Evolutionary conservation across 2,113 vertebrate genomes (phyloP).

Genomic region (Gadus macrocephalus): DNA sequence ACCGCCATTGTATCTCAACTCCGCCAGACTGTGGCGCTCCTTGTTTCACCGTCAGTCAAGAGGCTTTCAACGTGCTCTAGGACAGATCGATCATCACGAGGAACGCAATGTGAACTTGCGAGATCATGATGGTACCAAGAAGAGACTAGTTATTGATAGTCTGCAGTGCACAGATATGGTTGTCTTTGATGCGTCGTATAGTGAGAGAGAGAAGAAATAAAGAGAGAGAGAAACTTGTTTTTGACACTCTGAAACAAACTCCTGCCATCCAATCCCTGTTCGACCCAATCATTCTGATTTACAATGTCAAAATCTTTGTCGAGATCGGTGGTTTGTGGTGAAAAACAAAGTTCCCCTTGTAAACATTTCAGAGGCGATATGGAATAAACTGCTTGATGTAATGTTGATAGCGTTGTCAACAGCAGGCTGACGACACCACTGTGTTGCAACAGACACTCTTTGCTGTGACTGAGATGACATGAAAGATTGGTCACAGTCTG

Average conservation of each 20-base stretch:
- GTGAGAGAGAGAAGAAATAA: not conserved
- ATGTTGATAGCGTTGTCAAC: not conserved
- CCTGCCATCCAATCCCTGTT: not conserved
- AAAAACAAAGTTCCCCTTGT: not conserved
- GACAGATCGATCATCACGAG: too few relatives aligned
- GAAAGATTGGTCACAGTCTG: conserved; percentile 7
- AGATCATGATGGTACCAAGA: too few relatives aligned
- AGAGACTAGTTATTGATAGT: too few relatives aligned
- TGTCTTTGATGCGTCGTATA: too few relatives aligned
- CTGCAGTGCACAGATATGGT: too few relatives aligned
- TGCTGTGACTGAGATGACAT: not conserved
- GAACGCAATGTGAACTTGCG: too few relatives aligned
- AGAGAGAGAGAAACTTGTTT: not conserved
- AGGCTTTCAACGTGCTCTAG: too few relatives aligned
- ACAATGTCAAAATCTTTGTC: not conserved
- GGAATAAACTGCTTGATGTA: not conserved
- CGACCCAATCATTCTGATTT: not conserved
- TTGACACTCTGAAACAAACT: conserved; percentile 1
- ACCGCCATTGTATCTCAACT: too few relatives aligned
- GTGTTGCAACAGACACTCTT: not conserved
- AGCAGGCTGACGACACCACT: not conserved
- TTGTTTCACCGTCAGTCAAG: too few relatives aligned
- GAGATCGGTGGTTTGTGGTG: not conserved
- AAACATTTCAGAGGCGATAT: not conserved
- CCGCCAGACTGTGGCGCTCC: too few relatives aligned